phyloP scores from a whole-genome alignment of 2,888 invertebrate species.

The Pheosia tremula region DNA sequence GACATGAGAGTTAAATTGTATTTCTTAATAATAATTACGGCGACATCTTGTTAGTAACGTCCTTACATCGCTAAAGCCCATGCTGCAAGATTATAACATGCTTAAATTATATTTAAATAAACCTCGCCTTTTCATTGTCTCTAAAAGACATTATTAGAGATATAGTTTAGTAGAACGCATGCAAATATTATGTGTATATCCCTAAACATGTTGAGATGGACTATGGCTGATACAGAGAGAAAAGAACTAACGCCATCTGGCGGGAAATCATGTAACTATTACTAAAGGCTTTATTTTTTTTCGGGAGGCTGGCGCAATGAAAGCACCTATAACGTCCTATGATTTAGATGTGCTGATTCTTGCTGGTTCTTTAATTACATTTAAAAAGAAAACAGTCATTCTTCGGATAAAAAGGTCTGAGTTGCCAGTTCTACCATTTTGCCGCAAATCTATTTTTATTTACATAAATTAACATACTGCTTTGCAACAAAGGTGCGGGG shows the following conservation, averaged over 20 bases:
- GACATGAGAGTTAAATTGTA: slow-evolving; percentile 6
- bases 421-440: too few species aligned
- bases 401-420: too few species aligned
- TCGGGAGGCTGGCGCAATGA: too few species aligned
- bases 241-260: neutral
- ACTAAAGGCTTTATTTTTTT: too few species aligned
- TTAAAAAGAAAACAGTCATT: too few species aligned
- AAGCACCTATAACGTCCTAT: too few species aligned
- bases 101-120: slow-evolving; percentile 15
- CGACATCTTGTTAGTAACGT: slow-evolving; percentile 42
- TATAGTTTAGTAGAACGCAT: neutral
- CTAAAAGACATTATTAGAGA: neutral
- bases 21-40: slow-evolving; percentile 16
- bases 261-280: too few species aligned
- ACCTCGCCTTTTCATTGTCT: neutral
- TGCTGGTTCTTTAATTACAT: too few species aligned
- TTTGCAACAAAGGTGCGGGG: too few species aligned
- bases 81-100: slow-evolving; percentile 54
- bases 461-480: too few species aligned
- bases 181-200: neutral
- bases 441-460: too few species aligned
- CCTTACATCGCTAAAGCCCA: slow-evolving; percentile 53
- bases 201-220: neutral
- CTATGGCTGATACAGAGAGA: neutral
- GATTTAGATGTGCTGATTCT: too few species aligned